Base-by-base conservation (phyloP, 2,113 vertebrate genomes). In the Guaruba guarouba region DNA sequence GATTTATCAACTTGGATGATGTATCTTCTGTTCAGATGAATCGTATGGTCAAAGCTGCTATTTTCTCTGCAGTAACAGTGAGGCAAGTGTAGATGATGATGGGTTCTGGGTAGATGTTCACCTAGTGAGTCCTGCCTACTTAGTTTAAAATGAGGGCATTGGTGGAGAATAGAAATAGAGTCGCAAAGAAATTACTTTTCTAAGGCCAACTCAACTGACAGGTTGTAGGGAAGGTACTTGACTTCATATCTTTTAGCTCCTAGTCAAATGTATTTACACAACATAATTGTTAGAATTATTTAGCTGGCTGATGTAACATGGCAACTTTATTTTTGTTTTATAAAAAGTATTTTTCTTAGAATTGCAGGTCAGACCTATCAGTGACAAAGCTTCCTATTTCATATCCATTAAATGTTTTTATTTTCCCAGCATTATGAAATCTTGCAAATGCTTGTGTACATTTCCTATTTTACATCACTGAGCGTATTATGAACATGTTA, bases 91-190 rank as follows among this genome's bases (percentile, higher is more conserved):
- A 76, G 75, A 17, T 49, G 19, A 57, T 25, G 15, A 57, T 55
- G 54, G 7, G 6, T 64, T 76, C 33, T 52, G 24, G 27, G 8
- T 24, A 67, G 33, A 33, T 28, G 25, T 44, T 69, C 41, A 59
- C 8, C 3, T 6, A 25, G 6, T 51, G 28, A 64, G 48, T 43
- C n/a, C 6, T 1, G 0, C 5, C 17, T 43, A 19, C 12, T 76
- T 46, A 55, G 11, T 41, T 78, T 84, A 51, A 84, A 88, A 49
- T 27, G 0, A 24, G 55, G 7, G 7, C 12, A 48, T 24, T 73
- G 23, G 3, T 24, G 90, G 24, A 69, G 43, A 63, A 81, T 20
- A 76, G 6, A 87, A 75, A 55, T 9, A 64, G n/a, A 52, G 15
- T 54, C 48, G 37, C 61, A 77, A 31, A 49, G 13, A 49, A 55